Base-by-base conservation (phyloP, 2,797 vertebrate species). In the Malurus leucopterus region DNA sequence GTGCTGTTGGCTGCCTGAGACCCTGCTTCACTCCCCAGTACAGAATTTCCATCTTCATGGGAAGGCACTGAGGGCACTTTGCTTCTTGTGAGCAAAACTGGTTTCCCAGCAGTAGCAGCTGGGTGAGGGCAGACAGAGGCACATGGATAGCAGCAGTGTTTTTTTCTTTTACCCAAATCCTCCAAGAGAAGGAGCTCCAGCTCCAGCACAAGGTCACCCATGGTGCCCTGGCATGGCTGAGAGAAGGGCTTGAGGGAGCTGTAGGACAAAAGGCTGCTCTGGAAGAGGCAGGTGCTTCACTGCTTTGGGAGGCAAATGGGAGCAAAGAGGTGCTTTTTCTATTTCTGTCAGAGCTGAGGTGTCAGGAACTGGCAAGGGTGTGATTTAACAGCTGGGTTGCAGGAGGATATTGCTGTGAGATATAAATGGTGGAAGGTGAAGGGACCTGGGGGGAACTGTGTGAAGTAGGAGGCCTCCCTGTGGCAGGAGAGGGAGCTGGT, bases 21-120 rank as follows among this genome's bases (percentile, higher is more conserved):
- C 23, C 16, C 36, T 53, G 72, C 34, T 49, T 71, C 2, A 2
- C 32, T 50, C 49, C 43, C 20, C 62, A 11, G 8, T 4, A 30
- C 1, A 0, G 40, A 3, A 49, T 49, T 61, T 32, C 40, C 36
- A 23, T 24, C 43, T 29, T 46, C 0, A 0, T 26, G 18, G 30
- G 18, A 58, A 26, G 17, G 8, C 8, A 9, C 29, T 30, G 20
- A 2, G 3, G 13, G 11, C 18, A 9, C 8, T 34, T n/a, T 47
- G 27, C 41, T 81, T 27, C 11, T 4, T 15, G 15, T 15, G 26
- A 67, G 32, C n/a, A 67, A n/a, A 80, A 53, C 7, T 38, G 34
- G 4, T 55, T 61, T 80, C 29, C 46, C 38, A 54, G 49, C 23
- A 26, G 50, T 15, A 76, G 27, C 22, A 63, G 21, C 49, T 46